Base-by-base conservation (phyloP, 2,888 invertebrate species). In the Galerucella nymphaeae region DNA sequence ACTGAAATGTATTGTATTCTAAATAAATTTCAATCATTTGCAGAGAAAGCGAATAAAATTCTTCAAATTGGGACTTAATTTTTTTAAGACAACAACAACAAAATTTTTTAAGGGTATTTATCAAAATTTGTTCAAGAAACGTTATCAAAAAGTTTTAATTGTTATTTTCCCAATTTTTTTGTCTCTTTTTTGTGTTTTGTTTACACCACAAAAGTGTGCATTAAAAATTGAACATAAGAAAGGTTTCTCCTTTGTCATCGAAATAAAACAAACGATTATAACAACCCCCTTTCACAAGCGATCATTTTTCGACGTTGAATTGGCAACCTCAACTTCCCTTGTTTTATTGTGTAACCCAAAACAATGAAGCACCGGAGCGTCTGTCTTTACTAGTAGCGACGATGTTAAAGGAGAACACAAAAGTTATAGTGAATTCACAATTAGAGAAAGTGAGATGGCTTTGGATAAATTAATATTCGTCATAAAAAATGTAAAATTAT, bases 241-340 rank as follows among this genome's bases (percentile, higher is more conserved):
- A n/a, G 59, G 14, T 59, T 38, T 59, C 1, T 50, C 20, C 48
- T 50, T 64, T 64, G 65, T 65, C 13, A 41, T 38, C 38, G 30
- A 65, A 65, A 65, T 65, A 65, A 65, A 50, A 53, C 65, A 65
- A 50, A 53, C 50, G 65, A 53, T 53, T 65, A 65, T 48, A 20
- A 10, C 48, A 48, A 45, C 20, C 48, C 63, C 38, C 63, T 23
- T 64, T 65, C 42, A 53, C 30, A 53, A 53, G 38, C 16, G 53
- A 65, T 65, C 50, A 65, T 53, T 65, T 64, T 53, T 65, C 65
- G 50, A 48, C 16, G 53, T 48, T 50, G 38, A 65, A 65, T 50
- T 53, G 23, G 30, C 65, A 50, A 20, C 50, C 42, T 48, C 18
- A 23, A n/a, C 63, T 16, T 64, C 53, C 65, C 65, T 38, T 42